A percentile compares a stretch with the other conserved stretches of the same genome.
Evolutionary conservation across 1,140 invertebrate species (phyloP).

Genomic region (Drosophila fuyamai): DNA sequence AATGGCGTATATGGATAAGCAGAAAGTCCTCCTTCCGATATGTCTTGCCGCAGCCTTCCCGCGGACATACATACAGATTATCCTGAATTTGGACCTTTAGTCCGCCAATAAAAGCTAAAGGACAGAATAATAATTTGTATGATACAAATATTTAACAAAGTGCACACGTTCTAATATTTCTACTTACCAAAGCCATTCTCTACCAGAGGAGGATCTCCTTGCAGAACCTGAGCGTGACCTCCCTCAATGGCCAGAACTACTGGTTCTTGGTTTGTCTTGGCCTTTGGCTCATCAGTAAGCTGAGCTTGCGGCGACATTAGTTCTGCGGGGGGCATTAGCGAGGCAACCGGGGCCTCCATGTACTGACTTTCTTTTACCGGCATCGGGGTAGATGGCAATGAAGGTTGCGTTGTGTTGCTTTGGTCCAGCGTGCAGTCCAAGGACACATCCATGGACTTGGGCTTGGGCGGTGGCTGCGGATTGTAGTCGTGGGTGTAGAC

Average conservation of each 20-base stretch:
- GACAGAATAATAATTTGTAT: background rate
- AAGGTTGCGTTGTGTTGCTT: slow-evolving; percentile 33
- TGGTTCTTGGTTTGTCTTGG: slow-evolving; percentile 14
- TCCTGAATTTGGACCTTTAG: slow-evolving; percentile 90
- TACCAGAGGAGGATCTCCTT: slow-evolving; percentile 13
- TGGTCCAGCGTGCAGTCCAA: slow-evolving; percentile 46
- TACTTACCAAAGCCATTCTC: slow-evolving; percentile 60
- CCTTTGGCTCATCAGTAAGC: slow-evolving; percentile 18
- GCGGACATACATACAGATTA: slow-evolving; percentile 91
- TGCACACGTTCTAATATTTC: background rate
- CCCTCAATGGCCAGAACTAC: slow-evolving; percentile 11
- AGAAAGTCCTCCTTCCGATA: slow-evolving; percentile 95
- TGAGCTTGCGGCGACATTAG: slow-evolving; percentile 66
- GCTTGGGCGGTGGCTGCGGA: slow-evolving; percentile 65
- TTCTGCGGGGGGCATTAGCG: slow-evolving; percentile 72
- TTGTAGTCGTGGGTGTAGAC: slow-evolving; percentile 82
- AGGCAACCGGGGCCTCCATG: slow-evolving; percentile 75
- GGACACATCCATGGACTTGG: slow-evolving; percentile 55
- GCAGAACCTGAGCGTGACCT: background rate
- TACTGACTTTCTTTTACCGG: slow-evolving; percentile 63
- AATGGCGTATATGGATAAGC: slow-evolving; percentile 96
- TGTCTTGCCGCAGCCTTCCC: slow-evolving; percentile 93
- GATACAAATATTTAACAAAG: too few species aligned
- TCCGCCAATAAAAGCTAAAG: slow-evolving; percentile 88
- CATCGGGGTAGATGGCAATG: slow-evolving; percentile 32